These are phyloP conservation scores for Pontoporia blainvillei DNA, from an alignment of 2,113 vertebrate genomes.

Conservation along the genomic window DNA sequence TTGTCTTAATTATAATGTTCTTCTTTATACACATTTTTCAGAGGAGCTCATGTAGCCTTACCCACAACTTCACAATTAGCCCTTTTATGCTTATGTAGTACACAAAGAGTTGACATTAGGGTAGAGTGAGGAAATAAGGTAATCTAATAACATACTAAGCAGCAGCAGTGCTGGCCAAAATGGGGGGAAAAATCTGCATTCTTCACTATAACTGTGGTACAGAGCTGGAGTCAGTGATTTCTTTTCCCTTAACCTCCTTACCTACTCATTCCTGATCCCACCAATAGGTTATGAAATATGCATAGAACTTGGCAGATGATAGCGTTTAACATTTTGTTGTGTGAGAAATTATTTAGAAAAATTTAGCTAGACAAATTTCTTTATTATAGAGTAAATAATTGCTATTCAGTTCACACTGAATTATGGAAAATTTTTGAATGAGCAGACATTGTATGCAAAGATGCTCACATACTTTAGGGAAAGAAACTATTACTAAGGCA, in stretches of 20 bases:
- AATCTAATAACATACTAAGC: not conserved
- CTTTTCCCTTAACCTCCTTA: not conserved
- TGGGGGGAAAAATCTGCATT: not conserved
- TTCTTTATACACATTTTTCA: slow-evolving; percentile 11
- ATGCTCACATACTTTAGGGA: not conserved
- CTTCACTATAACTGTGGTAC: not conserved
- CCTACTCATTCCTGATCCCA: not conserved
- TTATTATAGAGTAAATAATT: not conserved
- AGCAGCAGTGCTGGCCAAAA: not conserved
- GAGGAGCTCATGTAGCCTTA: not conserved
- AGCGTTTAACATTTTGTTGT: not conserved
- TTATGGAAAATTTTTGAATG: not conserved
- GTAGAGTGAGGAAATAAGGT: not conserved
- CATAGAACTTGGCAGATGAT: not conserved
- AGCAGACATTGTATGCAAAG: not conserved
- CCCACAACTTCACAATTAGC: not conserved
- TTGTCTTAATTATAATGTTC: slow-evolving; percentile 52
- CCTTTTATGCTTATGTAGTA: not conserved
- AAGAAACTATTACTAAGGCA: not conserved
- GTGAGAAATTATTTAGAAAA: slow-evolving; percentile 6
- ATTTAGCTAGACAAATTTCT: not conserved
- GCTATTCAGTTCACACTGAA: not conserved
- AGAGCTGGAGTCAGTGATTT: not conserved
- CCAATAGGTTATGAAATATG: not conserved
- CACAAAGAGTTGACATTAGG: not conserved